Conservation (phyloP, 2,888 invertebrate genomes). For the Eurytoma adleriae region DNA sequence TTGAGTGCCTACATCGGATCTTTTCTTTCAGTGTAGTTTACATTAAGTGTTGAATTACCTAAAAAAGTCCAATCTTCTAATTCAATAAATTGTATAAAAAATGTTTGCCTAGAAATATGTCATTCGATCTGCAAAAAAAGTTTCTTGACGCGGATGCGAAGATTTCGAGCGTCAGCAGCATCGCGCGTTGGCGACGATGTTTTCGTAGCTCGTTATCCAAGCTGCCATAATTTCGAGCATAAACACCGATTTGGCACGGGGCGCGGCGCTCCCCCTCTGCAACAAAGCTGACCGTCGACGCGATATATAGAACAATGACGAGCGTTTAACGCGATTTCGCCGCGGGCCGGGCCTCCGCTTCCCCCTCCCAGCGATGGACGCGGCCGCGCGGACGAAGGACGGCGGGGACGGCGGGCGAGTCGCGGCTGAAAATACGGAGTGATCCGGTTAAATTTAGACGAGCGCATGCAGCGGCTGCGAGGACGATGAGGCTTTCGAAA, state of each 20-base stretch:
- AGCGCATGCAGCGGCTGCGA: constrained; percentile 12
- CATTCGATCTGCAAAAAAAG: too few relatives aligned
- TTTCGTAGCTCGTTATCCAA: constrained; percentile 66
- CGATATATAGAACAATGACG: constrained; percentile 62
- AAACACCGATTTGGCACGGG: constrained; percentile 69
- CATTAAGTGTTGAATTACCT: too few relatives aligned
- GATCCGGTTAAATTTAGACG: constrained; percentile 52
- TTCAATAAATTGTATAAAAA: too few relatives aligned
- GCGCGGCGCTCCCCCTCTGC: constrained; percentile 43
- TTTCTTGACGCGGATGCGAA: too few relatives aligned
- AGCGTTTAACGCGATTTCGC: constrained; percentile 63
- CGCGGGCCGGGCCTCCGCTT: neutral
- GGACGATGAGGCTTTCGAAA: constrained; percentile 39
- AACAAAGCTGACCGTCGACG: constrained; percentile 48
- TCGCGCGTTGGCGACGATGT: constrained; percentile 59
- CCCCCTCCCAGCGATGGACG: constrained; percentile 1
- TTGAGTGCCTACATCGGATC: too few relatives aligned
- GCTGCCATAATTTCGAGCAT: constrained; percentile 68
- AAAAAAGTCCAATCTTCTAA: too few relatives aligned
- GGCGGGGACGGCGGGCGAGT: neutral
- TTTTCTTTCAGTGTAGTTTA: too few relatives aligned
- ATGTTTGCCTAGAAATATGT: too few relatives aligned
- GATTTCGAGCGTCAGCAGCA: too few relatives aligned
- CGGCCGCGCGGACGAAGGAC: constrained; percentile 7
- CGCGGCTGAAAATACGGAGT: constrained; percentile 44